A percentile compares a stretch with the other conserved stretches of the same genome.
phyloP scores from a whole-genome alignment of 2,797 vertebrate species.

The Typhlichthys eigenmanni region DNA sequence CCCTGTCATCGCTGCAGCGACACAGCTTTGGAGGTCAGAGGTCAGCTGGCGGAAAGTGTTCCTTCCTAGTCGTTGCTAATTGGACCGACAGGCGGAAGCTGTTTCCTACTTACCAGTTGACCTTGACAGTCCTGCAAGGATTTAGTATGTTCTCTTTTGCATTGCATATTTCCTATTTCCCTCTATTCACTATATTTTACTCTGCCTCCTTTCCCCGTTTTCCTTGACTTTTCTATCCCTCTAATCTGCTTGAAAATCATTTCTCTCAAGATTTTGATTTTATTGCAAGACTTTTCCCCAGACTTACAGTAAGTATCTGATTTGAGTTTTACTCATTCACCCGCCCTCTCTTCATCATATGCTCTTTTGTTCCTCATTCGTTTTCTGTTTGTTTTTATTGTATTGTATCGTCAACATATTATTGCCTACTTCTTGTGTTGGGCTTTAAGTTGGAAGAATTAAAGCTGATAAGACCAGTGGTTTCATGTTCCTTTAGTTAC shows the following conservation, averaged over 20 bases:
- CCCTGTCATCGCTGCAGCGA: slow-evolving; percentile 68
- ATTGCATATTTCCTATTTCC: slow-evolving; percentile 5
- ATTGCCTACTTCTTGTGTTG: too few species aligned
- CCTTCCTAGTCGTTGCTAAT: slow-evolving; percentile 75
- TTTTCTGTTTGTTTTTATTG: too few species aligned
- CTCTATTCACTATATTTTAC: background rate
- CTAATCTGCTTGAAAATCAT: background rate
- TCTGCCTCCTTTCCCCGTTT: background rate
- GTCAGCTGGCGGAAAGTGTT: slow-evolving; percentile 59
- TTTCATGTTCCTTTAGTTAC: too few species aligned
- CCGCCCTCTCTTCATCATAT: background rate
- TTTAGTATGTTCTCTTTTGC: slow-evolving; percentile 38
- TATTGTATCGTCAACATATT: too few species aligned
- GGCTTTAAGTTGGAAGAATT: too few species aligned
- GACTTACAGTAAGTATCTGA: too few species aligned
- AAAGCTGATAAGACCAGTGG: too few species aligned
- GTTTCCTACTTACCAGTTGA: slow-evolving; percentile 69
- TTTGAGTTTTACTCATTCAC: background rate
- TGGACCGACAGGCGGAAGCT: slow-evolving; percentile 64
- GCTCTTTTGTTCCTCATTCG: too few species aligned
- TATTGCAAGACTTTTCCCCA: too few species aligned
- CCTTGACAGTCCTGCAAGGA: slow-evolving; percentile 64
- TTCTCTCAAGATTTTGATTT: background rate
- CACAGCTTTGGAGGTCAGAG: slow-evolving; percentile 73
- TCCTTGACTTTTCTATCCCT: background rate